phyloP scores from a whole-genome alignment of 2,113 vertebrate genomes.

The Leptosomus discolor region DNA sequence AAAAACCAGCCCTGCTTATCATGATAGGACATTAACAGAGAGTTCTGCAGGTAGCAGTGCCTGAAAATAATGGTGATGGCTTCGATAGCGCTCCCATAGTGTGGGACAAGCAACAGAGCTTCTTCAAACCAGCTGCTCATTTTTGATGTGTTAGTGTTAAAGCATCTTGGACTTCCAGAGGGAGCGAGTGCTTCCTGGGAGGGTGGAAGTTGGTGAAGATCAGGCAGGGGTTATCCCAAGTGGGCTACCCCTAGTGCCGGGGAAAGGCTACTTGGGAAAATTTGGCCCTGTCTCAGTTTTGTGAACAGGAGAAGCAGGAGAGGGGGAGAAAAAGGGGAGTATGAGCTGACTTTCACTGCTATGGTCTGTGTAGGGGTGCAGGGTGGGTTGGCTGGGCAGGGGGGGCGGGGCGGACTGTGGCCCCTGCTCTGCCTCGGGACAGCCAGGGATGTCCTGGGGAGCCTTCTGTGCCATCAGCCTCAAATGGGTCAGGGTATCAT shows the following conservation, averaged over 20 bases:
- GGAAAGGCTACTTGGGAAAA: background rate
- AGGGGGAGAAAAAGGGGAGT: background rate
- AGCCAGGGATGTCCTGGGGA: background rate
- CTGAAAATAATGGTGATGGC: background rate
- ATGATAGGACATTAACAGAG: background rate
- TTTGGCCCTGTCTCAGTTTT: background rate
- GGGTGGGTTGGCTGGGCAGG: background rate
- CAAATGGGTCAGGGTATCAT: background rate
- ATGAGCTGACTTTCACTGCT: background rate
- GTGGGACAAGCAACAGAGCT: background rate
- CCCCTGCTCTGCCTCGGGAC: background rate
- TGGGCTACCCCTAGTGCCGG: background rate
- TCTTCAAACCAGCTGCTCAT: background rate
- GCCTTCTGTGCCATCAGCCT: background rate
- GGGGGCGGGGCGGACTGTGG: accelerated
- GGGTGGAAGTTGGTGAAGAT: background rate
- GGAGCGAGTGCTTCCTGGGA: accelerated
- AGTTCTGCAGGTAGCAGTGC: background rate
- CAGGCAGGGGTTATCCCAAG: background rate
- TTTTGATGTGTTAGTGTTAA: background rate
- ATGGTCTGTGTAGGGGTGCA: background rate
- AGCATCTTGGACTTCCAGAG: background rate
- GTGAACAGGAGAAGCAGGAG: background rate
- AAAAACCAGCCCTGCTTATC: background rate
- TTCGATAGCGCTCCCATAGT: background rate